phyloP scores from a whole-genome alignment of 2,888 invertebrate species.

The Xylota segnis region DNA sequence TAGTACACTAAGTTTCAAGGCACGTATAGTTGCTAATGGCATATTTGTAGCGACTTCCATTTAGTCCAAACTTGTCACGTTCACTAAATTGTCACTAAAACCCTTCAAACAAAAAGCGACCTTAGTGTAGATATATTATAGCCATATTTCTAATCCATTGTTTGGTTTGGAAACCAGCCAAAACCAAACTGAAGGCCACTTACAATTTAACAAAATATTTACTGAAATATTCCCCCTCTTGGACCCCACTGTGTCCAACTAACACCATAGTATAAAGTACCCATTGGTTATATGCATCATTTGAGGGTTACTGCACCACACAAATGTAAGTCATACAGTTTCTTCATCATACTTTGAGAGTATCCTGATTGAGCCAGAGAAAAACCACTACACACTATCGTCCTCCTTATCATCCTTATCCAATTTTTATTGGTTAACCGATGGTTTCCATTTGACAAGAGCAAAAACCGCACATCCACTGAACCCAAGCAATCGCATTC shows the following conservation, averaged over 20 bases:
- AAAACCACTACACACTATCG: slow-evolving; percentile 30
- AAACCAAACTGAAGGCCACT: slow-evolving; percentile 37
- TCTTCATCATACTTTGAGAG: slow-evolving; percentile 36
- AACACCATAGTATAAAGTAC: slow-evolving; percentile 21
- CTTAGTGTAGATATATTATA: background rate
- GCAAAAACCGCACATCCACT: slow-evolving; percentile 51
- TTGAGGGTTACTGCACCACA: slow-evolving; percentile 37
- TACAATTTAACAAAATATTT: slow-evolving; percentile 3
- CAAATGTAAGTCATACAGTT: slow-evolving; percentile 29
- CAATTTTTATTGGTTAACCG: slow-evolving; percentile 58
- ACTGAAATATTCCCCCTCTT: background rate
- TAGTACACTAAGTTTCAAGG: too few species aligned
- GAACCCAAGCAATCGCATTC: slow-evolving; percentile 55
- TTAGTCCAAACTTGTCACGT: background rate
- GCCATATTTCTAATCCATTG: slow-evolving; percentile 18
- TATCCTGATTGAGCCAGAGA: slow-evolving; percentile 30
- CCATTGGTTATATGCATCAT: slow-evolving; percentile 32
- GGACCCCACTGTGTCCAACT: slow-evolving; percentile 43
- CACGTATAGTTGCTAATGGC: too few species aligned
- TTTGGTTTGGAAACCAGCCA: slow-evolving; percentile 44
- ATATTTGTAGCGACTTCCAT: too few species aligned
- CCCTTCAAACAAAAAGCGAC: slow-evolving; percentile 1
- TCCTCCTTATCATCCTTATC: slow-evolving; percentile 48
- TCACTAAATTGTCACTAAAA: background rate
- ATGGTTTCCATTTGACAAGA: slow-evolving; percentile 44